phyloP scores from a whole-genome alignment of 2,888 invertebrate genomes.

The Drosophila pseudotakahashii region DNA sequence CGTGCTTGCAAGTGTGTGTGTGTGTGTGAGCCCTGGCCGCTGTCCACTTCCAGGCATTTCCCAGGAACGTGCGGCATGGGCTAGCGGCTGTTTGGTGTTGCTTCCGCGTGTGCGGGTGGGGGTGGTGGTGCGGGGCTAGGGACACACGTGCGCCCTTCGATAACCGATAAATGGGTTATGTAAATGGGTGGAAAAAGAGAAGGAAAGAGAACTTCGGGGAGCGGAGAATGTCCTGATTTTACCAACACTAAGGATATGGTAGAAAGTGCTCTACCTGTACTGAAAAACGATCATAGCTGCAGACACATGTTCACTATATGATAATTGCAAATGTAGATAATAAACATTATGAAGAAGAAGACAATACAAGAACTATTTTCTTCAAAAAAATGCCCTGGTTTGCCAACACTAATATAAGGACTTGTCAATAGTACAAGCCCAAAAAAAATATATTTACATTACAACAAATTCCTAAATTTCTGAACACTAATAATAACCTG shows the following conservation, averaged over 20 bases:
- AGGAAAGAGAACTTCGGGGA: background rate
- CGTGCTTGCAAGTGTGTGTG: conserved; percentile 15
- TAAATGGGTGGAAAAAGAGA: background rate
- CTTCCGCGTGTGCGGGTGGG: background rate
- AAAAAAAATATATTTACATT: too few species aligned
- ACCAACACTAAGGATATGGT: conserved; percentile 16
- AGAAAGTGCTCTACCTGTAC: background rate
- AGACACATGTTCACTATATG: background rate
- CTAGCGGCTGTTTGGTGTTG: conserved; percentile 30
- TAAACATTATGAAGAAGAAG: background rate
- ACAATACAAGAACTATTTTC: background rate
- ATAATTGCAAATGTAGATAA: background rate
- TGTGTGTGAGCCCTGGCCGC: conserved; percentile 23
- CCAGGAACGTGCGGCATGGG: conserved; percentile 34
- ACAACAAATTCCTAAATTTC: too few species aligned
- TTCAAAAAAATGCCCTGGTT: background rate
- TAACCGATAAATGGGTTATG: conserved; percentile 28
- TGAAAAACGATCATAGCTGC: background rate
- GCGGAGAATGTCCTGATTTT: conserved; percentile 21
- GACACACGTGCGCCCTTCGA: conserved; percentile 31
- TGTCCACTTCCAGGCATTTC: conserved; percentile 28
- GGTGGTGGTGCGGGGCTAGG: conserved; percentile 3
- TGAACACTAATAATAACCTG: background rate
- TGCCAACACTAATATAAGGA: background rate
- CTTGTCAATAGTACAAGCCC: too few species aligned